phyloP scores from a whole-genome alignment of 1,140 invertebrate species.

The Drosophila dunni region DNA sequence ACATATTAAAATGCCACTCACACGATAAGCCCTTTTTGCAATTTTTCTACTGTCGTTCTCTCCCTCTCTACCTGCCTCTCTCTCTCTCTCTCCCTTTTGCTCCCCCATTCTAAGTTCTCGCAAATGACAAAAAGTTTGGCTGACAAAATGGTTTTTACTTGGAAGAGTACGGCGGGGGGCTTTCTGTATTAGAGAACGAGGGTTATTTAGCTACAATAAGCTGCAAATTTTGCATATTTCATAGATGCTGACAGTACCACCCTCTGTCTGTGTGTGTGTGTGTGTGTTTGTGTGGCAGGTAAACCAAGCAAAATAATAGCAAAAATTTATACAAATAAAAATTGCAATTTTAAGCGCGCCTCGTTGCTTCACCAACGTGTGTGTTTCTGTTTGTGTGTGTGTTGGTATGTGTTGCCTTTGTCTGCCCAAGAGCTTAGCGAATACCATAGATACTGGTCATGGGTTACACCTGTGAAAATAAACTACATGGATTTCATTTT shows the following conservation, averaged over 20 bases:
- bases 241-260: slow-evolving; percentile 66
- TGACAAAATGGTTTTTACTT: slow-evolving; percentile 50
- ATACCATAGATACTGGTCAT: slow-evolving; percentile 49
- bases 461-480: slow-evolving; percentile 63
- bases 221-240: slow-evolving; percentile 81
- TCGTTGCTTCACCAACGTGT: background rate
- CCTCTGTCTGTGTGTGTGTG: background rate
- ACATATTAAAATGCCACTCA: slow-evolving; percentile 82
- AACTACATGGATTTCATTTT: slow-evolving; percentile 76
- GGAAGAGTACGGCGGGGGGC: background rate
- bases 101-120: background rate
- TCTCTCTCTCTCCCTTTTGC: background rate
- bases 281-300: slow-evolving; percentile 26
- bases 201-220: slow-evolving; percentile 75
- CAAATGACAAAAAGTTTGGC: slow-evolving; percentile 53
- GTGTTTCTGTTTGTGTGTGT: slow-evolving; percentile 3
- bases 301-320: slow-evolving; percentile 75
- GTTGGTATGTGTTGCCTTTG: slow-evolving; percentile 39
- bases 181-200: slow-evolving; percentile 24
- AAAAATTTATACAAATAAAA: slow-evolving; percentile 80
- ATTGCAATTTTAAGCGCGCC: slow-evolving; percentile 71
- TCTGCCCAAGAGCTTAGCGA: slow-evolving; percentile 64
- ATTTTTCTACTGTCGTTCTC: slow-evolving; percentile 26
- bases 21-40: slow-evolving; percentile 65
- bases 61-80: background rate